Evolutionary conservation across 2,113 vertebrate genomes (phyloP).

Genomic region (Andinoacara biseriatus): DNA sequence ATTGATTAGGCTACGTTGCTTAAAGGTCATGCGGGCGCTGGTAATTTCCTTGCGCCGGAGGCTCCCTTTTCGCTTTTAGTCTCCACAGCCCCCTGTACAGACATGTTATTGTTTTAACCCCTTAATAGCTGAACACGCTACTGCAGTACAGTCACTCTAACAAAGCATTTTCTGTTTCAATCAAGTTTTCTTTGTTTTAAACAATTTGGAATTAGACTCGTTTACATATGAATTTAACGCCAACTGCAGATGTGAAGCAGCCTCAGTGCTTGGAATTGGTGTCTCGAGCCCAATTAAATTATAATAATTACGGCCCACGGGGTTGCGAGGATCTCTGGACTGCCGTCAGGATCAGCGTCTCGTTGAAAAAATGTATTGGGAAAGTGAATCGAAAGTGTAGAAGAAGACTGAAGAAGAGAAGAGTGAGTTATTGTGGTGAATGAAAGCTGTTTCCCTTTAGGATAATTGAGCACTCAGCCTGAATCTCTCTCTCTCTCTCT

Average conservation of each 20-base stretch:
- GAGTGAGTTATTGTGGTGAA: conserved; percentile 91
- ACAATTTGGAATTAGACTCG: not conserved
- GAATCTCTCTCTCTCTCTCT: conserved; percentile 63
- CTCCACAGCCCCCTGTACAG: conserved; percentile 86
- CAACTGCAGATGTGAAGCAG: conserved; percentile 79
- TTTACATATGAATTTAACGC: not conserved
- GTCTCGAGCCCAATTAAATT: conserved; percentile 96
- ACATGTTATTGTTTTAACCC: conserved; percentile 90
- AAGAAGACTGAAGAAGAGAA: conserved; percentile 61
- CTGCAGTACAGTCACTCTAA: not conserved
- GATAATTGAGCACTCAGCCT: conserved; percentile 88
- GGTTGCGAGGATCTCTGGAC: conserved; percentile 81
- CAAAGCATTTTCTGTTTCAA: not conserved
- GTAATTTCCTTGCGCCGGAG: conserved; percentile 99
- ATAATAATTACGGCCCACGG: conserved; percentile 94
- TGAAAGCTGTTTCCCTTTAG: conserved; percentile 94
- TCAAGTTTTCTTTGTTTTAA: not conserved
- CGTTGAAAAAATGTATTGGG: conserved; percentile 89
- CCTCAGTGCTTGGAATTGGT: conserved; percentile 82
- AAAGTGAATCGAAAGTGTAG: conserved; percentile 77
- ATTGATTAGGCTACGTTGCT: conserved; percentile 95
- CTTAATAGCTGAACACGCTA: conserved; percentile 41
- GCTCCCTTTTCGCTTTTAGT: conserved; percentile 98
- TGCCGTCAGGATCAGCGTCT: conserved; percentile 84
- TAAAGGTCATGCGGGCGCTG: conserved; percentile 96